Conservation (phyloP, 2,797 vertebrate species). For the Amphiprion clarkii region DNA sequence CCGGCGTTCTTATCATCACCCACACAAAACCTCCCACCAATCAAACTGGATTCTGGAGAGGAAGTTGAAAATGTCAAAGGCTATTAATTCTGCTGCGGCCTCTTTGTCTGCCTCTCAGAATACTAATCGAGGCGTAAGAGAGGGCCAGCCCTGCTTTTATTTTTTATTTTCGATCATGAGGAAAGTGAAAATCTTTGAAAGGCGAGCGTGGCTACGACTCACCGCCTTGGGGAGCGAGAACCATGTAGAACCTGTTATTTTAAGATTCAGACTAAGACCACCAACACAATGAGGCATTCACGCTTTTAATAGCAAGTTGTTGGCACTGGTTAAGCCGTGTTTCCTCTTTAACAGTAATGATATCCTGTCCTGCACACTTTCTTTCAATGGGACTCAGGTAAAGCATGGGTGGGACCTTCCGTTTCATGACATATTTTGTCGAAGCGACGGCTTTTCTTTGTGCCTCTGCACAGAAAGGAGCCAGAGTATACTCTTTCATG, state of each 20-base stretch:
- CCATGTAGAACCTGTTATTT: conserved; percentile 80
- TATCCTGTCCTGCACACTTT: conserved; percentile 83
- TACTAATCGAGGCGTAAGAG: conserved; percentile 71
- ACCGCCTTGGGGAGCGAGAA: conserved; percentile 70
- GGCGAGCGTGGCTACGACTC: conserved; percentile 54
- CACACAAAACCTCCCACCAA: conserved; percentile 71
- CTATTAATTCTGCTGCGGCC: conserved; percentile 76
- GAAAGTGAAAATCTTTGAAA: conserved; percentile 78
- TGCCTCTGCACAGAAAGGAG: conserved; percentile 79
- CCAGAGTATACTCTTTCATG: conserved; percentile 80
- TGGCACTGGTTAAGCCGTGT: conserved; percentile 82
- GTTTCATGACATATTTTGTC: conserved; percentile 83
- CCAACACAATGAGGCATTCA: conserved; percentile 85
- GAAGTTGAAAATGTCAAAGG: conserved; percentile 80
- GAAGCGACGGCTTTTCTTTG: conserved; percentile 85
- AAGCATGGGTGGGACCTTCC: conserved; percentile 87
- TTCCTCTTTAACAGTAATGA: conserved; percentile 85
- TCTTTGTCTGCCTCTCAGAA: conserved; percentile 75
- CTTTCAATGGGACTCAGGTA: conserved; percentile 83
- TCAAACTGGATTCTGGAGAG: conserved; percentile 75
- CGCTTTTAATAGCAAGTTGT: conserved; percentile 82
- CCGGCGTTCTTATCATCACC: conserved; percentile 80
- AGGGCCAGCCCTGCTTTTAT: conserved; percentile 43
- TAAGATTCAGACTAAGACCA: conserved; percentile 79
- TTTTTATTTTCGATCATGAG: conserved; percentile 60